A percentile compares a stretch with the other conserved stretches of the same genome.
phyloP scores from a whole-genome alignment of 2,888 invertebrate species.

The Amphipyra berbera region DNA sequence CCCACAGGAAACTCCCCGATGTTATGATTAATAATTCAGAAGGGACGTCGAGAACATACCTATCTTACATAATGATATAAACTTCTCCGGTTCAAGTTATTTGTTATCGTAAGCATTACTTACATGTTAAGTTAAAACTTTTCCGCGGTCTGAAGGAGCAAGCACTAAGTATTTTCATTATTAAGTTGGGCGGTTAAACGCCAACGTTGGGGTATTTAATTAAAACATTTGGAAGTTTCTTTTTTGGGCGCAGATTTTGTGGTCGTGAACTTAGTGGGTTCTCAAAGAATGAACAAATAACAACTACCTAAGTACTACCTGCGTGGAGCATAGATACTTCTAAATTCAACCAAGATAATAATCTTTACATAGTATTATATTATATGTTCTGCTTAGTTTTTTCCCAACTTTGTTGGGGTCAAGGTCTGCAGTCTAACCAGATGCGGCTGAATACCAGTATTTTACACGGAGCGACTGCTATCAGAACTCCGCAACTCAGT shows the following conservation, averaged over 20 bases:
- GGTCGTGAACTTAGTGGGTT: neutral
- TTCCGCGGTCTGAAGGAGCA: constrained; percentile 35
- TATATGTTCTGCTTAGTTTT: no score
- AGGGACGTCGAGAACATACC: constrained; percentile 39
- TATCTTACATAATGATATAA: constrained; percentile 54
- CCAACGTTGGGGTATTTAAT: constrained; percentile 38
- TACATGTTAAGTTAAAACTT: constrained; percentile 37
- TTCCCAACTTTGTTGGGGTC: no score
- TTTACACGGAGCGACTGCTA: no score
- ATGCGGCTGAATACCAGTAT: no score
- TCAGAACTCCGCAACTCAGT: no score
- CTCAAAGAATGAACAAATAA: constrained; percentile 1
- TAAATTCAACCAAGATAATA: no score
- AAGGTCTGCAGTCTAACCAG: no score
- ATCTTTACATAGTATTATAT: no score
- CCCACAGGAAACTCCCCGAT: constrained; percentile 62
- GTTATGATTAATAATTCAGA: constrained; percentile 73
- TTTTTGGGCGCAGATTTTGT: constrained; percentile 10
- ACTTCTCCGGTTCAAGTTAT: constrained; percentile 50
- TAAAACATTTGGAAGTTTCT: constrained; percentile 34
- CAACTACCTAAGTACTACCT: neutral
- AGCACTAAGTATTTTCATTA: constrained; percentile 57
- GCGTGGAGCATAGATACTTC: neutral
- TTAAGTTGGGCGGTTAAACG: constrained; percentile 33
- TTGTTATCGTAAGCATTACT: constrained; percentile 48